Evolutionary conservation across 2,797 vertebrate genomes (phyloP).

Genomic region (Neoniphon sammara): DNA sequence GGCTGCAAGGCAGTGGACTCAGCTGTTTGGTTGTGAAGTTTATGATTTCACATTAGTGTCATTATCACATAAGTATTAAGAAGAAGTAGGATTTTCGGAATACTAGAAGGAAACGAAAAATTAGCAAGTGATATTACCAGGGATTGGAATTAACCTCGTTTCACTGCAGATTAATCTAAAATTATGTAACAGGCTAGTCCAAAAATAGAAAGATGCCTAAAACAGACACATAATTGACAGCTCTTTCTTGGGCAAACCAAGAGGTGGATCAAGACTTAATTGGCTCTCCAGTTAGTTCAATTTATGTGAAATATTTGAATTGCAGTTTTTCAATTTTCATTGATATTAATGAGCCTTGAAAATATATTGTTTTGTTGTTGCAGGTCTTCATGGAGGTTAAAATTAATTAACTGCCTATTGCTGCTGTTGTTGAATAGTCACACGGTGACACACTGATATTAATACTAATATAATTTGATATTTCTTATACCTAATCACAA

Average conservation of each 20-base stretch:
- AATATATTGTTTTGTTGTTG: background rate
- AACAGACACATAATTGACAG: constrained; percentile 16
- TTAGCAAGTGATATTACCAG: constrained; percentile 33
- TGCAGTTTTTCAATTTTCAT: background rate
- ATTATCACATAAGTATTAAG: constrained; percentile 30
- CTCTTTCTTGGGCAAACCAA: background rate
- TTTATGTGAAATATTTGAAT: background rate
- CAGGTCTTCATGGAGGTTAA: background rate
- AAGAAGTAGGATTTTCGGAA: constrained; percentile 28
- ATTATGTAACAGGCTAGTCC: constrained; percentile 52
- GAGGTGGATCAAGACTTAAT: background rate
- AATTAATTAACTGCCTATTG: background rate
- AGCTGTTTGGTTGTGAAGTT: background rate
- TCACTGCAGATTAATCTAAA: constrained; percentile 54
- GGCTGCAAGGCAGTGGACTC: background rate
- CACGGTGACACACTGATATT: background rate
- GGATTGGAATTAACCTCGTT: constrained; percentile 56
- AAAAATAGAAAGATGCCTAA: constrained; percentile 46
- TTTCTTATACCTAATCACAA: background rate
- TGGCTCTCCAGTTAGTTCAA: background rate
- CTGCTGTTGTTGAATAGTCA: background rate
- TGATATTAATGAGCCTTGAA: background rate
- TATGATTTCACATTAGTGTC: background rate
- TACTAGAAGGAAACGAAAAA: constrained; percentile 25
- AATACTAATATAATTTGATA: background rate